Conservation (phyloP, 2,113 vertebrate genomes). For the Haemorhous mexicanus region DNA sequence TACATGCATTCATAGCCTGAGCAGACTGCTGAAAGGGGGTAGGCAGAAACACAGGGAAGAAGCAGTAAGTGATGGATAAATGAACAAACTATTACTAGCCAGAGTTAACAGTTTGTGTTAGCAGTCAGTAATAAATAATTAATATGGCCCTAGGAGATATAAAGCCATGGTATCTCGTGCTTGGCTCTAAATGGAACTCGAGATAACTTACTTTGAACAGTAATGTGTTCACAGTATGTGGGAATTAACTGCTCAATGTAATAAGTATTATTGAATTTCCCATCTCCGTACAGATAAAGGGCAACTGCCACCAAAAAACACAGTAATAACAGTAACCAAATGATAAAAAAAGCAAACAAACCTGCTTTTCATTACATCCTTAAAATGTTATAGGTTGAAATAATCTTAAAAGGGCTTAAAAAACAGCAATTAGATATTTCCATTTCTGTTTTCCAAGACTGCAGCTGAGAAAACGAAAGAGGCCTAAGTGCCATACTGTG, state of each 20-base stretch:
- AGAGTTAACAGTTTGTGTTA: constrained; percentile 72
- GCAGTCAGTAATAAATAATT: constrained; percentile 75
- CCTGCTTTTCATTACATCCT: constrained; percentile 67
- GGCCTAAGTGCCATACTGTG: constrained; percentile 72
- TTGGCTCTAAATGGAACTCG: constrained; percentile 70
- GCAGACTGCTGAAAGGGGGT: rapidly evolving
- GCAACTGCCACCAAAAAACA: constrained; percentile 57
- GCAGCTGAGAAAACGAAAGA: constrained; percentile 72
- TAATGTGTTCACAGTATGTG: constrained; percentile 81
- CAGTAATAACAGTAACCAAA: constrained; percentile 59
- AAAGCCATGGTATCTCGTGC: constrained; percentile 58
- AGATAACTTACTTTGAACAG: constrained; percentile 78
- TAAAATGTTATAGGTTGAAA: constrained; percentile 78
- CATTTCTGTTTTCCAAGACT: constrained; percentile 85
- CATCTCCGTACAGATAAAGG: constrained; percentile 69
- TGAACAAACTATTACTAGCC: constrained; percentile 54
- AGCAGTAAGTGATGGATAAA: neutral
- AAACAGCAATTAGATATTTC: constrained; percentile 80
- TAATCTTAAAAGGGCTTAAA: constrained; percentile 73
- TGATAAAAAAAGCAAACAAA: constrained; percentile 46
- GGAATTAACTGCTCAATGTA: constrained; percentile 78
- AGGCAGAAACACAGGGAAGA: neutral
- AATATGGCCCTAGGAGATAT: constrained; percentile 72
- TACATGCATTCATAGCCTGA: neutral
- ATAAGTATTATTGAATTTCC: constrained; percentile 76